Evolutionary conservation across 2,888 invertebrate species (phyloP).

Genomic region (Diarsia mendica): DNA sequence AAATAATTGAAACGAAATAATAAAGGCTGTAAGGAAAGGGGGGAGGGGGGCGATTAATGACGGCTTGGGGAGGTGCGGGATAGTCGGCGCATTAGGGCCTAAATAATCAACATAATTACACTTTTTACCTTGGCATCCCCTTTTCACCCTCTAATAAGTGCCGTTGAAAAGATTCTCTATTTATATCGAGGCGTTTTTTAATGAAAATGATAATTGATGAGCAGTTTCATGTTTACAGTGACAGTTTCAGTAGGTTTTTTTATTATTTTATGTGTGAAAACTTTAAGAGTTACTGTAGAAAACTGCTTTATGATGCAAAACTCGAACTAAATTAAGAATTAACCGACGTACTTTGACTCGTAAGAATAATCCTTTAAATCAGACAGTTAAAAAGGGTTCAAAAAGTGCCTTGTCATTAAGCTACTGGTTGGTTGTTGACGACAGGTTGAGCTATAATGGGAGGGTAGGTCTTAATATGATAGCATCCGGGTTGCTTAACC

Average conservation of each 20-base stretch:
- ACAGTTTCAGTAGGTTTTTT: conserved; percentile 41
- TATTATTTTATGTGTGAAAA: not conserved
- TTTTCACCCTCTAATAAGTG: conserved; percentile 83
- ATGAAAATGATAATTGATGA: conserved; percentile 73
- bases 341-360: conserved; percentile 10
- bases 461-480: not conserved
- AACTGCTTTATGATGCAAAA: not conserved
- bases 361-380: conserved; percentile 35
- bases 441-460: conserved; percentile 1
- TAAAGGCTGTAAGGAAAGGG: conserved; percentile 82
- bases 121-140: conserved; percentile 87
- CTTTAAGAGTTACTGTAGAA: not conserved
- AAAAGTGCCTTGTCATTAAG: conserved; percentile 31
- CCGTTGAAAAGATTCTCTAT: conserved; percentile 83
- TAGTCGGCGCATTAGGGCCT: conserved; percentile 89
- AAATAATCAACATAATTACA: conserved; percentile 91
- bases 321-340: not conserved
- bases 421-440: not conserved
- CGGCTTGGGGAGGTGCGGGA: conserved; percentile 81
- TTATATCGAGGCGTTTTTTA: conserved; percentile 74
- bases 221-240: conserved; percentile 65
- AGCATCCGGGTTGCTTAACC: not conserved
- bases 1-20: conserved; percentile 91
- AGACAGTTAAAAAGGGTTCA: conserved; percentile 23
- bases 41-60: conserved; percentile 86